These are phyloP conservation scores for Rhopalosiphum padi DNA, from an alignment of 1,140 invertebrate species.

Conservation along the genomic window DNA sequence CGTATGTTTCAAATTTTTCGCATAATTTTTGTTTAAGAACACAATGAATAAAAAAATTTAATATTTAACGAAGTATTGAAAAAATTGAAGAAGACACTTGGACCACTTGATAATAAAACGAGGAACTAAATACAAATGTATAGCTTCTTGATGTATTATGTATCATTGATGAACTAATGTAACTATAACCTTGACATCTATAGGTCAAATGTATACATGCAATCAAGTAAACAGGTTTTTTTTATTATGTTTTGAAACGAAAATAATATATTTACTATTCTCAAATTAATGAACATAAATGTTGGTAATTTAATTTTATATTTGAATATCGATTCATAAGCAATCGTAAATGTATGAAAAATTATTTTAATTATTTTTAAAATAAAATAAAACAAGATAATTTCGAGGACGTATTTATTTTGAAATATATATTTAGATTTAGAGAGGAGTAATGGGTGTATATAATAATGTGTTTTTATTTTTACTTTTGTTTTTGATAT, in stretches of 20 bases:
- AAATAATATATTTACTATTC: background rate
- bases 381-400: background rate
- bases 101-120: background rate
- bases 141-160: background rate
- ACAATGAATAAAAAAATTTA: background rate
- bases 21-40: background rate
- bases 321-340: background rate
- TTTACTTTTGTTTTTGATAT: background rate
- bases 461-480: background rate
- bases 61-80: background rate
- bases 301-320: background rate
- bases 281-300: background rate
- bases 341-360: background rate
- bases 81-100: background rate
- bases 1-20: background rate
- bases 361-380: background rate
- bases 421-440: background rate
- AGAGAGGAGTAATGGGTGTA: background rate
- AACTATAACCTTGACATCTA: conserved; percentile 19
- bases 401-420: background rate
- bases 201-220: background rate
- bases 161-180: background rate
- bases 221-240: conserved; percentile 12
- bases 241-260: background rate
- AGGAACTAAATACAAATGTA: background rate